These are phyloP conservation scores for Odocoileus virginianus DNA, from an alignment of 2,113 vertebrate species.

Conservation along the genomic window DNA sequence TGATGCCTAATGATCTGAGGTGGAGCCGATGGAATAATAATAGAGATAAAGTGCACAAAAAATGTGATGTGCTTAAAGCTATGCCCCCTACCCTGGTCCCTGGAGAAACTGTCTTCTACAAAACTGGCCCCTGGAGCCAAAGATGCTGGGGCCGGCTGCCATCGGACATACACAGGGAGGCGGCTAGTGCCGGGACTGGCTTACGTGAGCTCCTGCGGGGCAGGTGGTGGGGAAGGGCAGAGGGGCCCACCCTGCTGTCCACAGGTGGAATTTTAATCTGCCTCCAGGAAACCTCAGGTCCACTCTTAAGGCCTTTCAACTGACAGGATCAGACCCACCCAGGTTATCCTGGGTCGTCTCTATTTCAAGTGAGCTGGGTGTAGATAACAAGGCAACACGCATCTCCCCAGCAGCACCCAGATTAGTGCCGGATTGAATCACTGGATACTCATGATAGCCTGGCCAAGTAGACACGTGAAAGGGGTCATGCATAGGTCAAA, in stretches of 20 bases:
- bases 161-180: neutral
- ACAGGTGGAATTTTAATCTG: neutral
- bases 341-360: neutral
- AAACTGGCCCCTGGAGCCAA: neutral
- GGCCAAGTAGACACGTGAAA: neutral
- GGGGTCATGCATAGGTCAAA: neutral
- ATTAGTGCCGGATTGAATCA: neutral
- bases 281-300: neutral
- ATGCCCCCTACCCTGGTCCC: neutral
- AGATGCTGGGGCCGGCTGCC: neutral
- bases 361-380: neutral
- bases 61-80: neutral
- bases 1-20: neutral
- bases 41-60: neutral
- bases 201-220: accelerated
- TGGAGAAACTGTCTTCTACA: neutral
- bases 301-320: neutral
- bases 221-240: neutral
- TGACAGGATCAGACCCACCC: neutral
- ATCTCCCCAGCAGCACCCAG: neutral
- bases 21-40: neutral
- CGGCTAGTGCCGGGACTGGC: neutral
- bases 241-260: neutral
- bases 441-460: neutral
- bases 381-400: neutral